These are phyloP conservation scores for Nettapus auritus DNA, from an alignment of 2,113 vertebrate species.

Conservation along the genomic window DNA sequence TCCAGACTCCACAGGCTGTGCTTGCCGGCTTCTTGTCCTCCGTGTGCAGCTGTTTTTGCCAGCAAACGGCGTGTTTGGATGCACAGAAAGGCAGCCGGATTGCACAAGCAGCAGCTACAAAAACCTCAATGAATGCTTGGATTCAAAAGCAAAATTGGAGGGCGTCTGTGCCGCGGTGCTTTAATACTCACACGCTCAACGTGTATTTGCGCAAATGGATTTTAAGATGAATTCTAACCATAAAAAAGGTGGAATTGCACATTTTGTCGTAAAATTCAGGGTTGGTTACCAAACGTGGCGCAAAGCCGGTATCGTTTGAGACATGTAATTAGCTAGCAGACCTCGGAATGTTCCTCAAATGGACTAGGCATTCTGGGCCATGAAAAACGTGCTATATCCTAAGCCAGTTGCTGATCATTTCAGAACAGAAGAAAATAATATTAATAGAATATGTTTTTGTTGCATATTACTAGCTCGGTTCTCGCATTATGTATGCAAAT, in stretches of 20 bases:
- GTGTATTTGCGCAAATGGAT: neutral
- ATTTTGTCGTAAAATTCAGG: slow-evolving; percentile 14
- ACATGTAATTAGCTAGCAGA: neutral
- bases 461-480: slow-evolving; percentile 42
- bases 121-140: neutral
- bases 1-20: neutral
- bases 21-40: neutral
- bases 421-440: slow-evolving; percentile 62
- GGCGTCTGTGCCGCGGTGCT: neutral
- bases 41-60: neutral
- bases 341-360: slow-evolving; percentile 19
- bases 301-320: neutral
- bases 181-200: neutral
- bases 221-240: neutral
- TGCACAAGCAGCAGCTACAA: neutral
- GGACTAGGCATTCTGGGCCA: slow-evolving; percentile 11
- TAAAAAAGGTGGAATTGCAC: neutral
- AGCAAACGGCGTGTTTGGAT: neutral
- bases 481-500: slow-evolving; percentile 65
- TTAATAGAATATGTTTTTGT: slow-evolving; percentile 61
- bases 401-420: slow-evolving; percentile 57
- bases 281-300: neutral
- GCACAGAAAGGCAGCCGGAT: neutral
- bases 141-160: neutral
- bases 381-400: slow-evolving; percentile 38